phyloP scores from a whole-genome alignment of 2,888 invertebrate species.

The Oscheius sp. region DNA sequence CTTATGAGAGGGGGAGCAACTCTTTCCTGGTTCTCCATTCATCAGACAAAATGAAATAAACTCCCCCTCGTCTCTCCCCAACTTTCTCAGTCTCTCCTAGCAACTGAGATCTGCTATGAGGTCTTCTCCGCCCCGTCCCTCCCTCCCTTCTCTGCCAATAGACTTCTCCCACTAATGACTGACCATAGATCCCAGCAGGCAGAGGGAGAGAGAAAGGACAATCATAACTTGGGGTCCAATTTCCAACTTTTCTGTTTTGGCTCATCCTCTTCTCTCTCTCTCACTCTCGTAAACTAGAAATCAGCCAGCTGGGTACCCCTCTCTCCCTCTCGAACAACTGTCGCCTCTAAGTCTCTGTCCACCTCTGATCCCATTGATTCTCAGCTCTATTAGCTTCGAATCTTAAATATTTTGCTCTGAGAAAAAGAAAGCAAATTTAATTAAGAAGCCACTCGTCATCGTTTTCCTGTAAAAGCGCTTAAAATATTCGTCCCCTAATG shows the following conservation, averaged over 20 bases:
- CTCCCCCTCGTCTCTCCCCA: background rate
- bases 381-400: too few species aligned
- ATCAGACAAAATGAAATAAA: too few species aligned
- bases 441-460: too few species aligned
- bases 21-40: too few species aligned
- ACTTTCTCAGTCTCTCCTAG: background rate
- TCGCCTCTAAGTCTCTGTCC: background rate
- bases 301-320: constrained; percentile 5
- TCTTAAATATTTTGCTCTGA: too few species aligned
- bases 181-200: background rate
- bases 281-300: background rate
- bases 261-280: background rate
- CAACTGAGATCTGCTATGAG: background rate
- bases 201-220: background rate
- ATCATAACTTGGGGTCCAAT: background rate
- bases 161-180: background rate
- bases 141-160: background rate
- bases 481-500: too few species aligned
- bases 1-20: too few species aligned
- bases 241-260: background rate
- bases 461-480: too few species aligned
- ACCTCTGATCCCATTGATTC: constrained; percentile 1
- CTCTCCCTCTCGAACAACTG: constrained; percentile 3
- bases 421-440: too few species aligned
- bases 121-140: background rate